Evolutionary conservation across 64 coral and sea anemone genomes (phyloP), one percentile per base, ranked within the genome.

Genomic region (Montipora efflorescens): DNA sequence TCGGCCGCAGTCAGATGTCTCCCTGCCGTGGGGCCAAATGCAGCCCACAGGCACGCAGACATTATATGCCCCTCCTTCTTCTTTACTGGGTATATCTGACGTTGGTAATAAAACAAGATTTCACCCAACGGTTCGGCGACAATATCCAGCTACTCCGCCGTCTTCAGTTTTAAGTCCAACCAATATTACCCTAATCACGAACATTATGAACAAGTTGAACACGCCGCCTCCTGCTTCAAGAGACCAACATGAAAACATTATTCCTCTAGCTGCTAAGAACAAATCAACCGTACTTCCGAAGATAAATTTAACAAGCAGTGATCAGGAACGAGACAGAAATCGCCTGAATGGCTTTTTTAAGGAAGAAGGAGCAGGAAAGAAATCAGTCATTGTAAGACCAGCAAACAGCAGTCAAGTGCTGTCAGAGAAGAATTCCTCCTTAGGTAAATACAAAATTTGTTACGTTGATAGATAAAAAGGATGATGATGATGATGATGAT

Each of bases 281-380:
- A 71, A 47, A 6, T 2, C 82, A 49, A 50, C 20, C 67, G 8
- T 19, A 12, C 15, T 72, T 49, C 62, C 15, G 2, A 84, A 68
- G 81, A 47, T n/a, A 28, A 86, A 86, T 68, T 47, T 86, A 2
- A 71, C 82, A 13, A 50, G 62, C 66, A 50, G 16, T 5, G 44
- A 72, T 48, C 82, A 86, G 47, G 10, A 48, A 7, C 7, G 11
- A 72, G 66, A 86, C n/a, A 70, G 46, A 12, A 72, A 86, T 13
- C 82, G 82, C 9, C 66, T 86, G 82, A 72, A 86, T 86, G 82
- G 82, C 44, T 86, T 86, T 72, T 86, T 86, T 36, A 86, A 72
- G 5, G 82, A 86, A 86, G 82, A 86, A 20, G 68, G 46, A 5
- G 66, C 8, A 49, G 82, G 64, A 71, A 86, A 86, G 82, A 86